Conservation (phyloP, 2,888 invertebrate species). For the Eilema sororculum region DNA sequence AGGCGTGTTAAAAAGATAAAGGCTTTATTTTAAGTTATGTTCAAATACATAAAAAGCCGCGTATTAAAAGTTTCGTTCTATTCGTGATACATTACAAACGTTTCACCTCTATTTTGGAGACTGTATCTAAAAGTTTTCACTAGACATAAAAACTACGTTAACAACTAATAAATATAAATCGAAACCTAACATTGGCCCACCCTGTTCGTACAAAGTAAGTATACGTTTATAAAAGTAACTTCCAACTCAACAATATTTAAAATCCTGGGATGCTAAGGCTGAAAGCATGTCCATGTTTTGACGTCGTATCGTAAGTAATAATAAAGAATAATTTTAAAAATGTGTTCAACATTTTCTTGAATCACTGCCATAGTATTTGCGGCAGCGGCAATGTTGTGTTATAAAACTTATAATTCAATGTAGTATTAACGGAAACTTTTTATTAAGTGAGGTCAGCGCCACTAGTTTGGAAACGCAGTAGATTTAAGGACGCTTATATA, state of each 20-base stretch:
- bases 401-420: no score
- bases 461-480: no score
- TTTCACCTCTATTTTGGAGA: not conserved
- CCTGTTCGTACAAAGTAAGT: not conserved
- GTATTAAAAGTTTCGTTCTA: not conserved
- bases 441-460: no score
- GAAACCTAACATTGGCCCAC: not conserved
- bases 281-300: conserved; percentile 11
- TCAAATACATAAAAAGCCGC: not conserved
- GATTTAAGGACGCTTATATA: no score
- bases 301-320: not conserved
- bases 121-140: not conserved
- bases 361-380: not conserved
- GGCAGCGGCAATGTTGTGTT: not conserved
- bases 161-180: not conserved
- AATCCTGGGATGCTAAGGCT: conserved; percentile 8
- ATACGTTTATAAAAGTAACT: not conserved
- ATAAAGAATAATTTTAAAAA: not conserved
- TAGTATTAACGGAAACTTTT: not conserved
- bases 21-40: no score
- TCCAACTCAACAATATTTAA: not conserved
- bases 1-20: no score
- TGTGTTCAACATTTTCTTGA: not conserved
- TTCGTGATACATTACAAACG: not conserved
- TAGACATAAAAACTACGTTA: not conserved